Evolutionary conservation across 1,140 invertebrate species (phyloP).

Genomic region (Cardiocondyla obscurior): DNA sequence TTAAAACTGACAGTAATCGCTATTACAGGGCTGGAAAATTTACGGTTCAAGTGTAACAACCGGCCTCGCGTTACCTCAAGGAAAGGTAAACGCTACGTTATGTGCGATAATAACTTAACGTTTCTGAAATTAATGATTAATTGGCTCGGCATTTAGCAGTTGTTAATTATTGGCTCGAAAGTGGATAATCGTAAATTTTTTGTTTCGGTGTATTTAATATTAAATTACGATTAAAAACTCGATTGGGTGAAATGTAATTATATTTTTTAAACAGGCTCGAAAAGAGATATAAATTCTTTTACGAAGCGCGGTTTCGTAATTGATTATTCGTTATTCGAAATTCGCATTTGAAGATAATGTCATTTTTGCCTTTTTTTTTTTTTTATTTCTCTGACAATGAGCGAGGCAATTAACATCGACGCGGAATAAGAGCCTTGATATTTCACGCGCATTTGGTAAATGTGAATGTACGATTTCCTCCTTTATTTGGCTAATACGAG

Average conservation of each 20-base stretch:
- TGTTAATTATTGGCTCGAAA: neutral
- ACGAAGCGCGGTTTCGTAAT: neutral
- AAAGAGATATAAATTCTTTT: neutral
- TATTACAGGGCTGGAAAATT: conserved; percentile 25
- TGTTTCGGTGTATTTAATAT: neutral
- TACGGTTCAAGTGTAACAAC: neutral
- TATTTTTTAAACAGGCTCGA: neutral
- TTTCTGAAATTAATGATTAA: neutral
- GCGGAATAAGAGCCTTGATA: neutral
- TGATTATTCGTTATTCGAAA: neutral
- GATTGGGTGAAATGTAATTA: neutral
- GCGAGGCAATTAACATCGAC: neutral
- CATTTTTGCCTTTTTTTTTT: neutral
- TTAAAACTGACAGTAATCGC: conserved; percentile 35
- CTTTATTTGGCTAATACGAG: conserved; percentile 38
- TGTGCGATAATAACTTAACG: neutral
- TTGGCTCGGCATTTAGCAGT: neutral
- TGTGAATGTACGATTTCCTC: neutral
- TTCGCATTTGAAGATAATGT: neutral
- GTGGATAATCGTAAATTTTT: neutral
- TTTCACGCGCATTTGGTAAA: conserved; percentile 13
- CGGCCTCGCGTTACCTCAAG: neutral
- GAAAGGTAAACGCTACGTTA: neutral
- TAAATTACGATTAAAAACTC: too few relatives aligned
- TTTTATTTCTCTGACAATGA: neutral